phyloP scores from a whole-genome alignment of 2,113 vertebrate species.

The Seriola quinqueradiata region DNA sequence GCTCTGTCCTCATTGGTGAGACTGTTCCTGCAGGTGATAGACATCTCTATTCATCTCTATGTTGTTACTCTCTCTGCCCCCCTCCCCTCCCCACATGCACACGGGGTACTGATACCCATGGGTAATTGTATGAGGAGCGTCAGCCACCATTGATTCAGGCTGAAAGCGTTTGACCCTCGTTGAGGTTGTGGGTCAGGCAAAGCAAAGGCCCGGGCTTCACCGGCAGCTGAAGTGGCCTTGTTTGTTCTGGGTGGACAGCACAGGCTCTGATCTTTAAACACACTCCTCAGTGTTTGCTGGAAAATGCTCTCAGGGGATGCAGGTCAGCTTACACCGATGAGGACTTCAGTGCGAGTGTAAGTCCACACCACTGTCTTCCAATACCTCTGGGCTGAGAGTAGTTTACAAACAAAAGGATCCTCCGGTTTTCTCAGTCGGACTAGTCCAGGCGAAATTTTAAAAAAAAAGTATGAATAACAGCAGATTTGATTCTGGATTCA shows the following conservation, averaged over 20 bases:
- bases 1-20: neutral
- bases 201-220: neutral
- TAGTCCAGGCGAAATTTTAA: neutral
- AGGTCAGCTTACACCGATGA: constrained; percentile 54
- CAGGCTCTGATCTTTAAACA: constrained; percentile 47
- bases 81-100: neutral
- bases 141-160: constrained; percentile 34
- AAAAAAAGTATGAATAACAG: neutral
- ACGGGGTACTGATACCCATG: neutral
- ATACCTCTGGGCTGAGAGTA: neutral
- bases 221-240: constrained; percentile 3
- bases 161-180: constrained; percentile 39
- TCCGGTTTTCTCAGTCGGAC: neutral
- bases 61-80: neutral
- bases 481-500: neutral
- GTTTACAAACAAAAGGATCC: neutral
- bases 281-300: constrained; percentile 27
- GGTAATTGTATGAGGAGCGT: neutral
- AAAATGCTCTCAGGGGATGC: constrained; percentile 38
- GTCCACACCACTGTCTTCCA: neutral
- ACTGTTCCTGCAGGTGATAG: constrained; percentile 1
- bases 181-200: constrained; percentile 1
- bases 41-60: neutral
- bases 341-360: constrained; percentile 9
- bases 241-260: constrained; percentile 38